These are phyloP conservation scores for Sciaenops ocellatus DNA, from an alignment of 2,797 vertebrate species.

Conservation along the genomic window DNA sequence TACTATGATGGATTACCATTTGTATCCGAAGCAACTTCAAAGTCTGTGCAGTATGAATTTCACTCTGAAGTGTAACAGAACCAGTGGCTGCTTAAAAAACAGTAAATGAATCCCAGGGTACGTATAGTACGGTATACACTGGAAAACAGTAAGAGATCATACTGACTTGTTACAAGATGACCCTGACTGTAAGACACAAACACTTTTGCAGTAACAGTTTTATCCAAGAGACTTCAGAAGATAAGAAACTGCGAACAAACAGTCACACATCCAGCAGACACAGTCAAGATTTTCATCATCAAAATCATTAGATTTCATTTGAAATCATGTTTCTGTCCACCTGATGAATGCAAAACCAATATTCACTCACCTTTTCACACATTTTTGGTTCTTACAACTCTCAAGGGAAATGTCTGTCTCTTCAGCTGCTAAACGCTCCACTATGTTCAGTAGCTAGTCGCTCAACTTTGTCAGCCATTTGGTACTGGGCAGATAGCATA, in stretches of 20 bases:
- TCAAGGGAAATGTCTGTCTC: constrained; percentile 3
- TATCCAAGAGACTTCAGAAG: neutral
- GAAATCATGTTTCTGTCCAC: neutral
- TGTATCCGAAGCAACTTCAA: constrained; percentile 14
- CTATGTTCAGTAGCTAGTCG: neutral
- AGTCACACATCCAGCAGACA: neutral
- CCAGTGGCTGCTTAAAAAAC: neutral
- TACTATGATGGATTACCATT: constrained; percentile 23
- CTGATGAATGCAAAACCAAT: neutral
- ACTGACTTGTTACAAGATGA: neutral
- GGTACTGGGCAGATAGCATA: neutral
- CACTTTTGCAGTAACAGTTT: neutral
- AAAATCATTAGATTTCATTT: neutral
- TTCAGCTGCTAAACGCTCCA: constrained; percentile 10
- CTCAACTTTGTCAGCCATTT: constrained; percentile 1
- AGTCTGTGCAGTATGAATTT: constrained; percentile 16
- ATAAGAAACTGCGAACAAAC: constrained; percentile 1
- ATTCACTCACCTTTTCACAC: neutral
- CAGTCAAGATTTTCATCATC: no score
- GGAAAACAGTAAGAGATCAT: neutral
- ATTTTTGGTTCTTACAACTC: neutral
- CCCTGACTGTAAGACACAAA: constrained; percentile 8
- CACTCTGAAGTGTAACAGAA: constrained; percentile 12
- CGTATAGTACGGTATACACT: neutral
- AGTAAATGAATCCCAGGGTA: neutral